Conservation (phyloP, 2,113 vertebrate genomes). For the Oncorhynchus gorbuscha region DNA sequence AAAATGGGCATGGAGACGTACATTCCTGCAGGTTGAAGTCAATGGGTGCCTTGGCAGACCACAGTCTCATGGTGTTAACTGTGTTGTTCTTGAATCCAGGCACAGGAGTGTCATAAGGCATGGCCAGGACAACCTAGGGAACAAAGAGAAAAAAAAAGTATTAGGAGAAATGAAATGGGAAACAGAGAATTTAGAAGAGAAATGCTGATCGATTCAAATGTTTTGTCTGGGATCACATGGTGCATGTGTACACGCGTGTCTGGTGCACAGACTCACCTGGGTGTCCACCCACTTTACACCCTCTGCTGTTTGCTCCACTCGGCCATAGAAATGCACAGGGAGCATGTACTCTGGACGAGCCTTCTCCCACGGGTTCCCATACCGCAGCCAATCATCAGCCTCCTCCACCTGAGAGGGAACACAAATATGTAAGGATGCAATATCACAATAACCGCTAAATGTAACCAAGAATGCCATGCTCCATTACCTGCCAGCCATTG, state of each 20-base stretch:
- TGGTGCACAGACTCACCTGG: slow-evolving; percentile 67
- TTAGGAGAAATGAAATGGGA: neutral
- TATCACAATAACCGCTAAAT: neutral
- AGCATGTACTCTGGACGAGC: slow-evolving; percentile 86
- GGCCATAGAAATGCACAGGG: slow-evolving; percentile 83
- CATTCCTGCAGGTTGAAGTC: slow-evolving; percentile 88
- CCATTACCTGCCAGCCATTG: slow-evolving; percentile 84
- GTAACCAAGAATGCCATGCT: neutral
- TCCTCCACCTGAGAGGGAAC: slow-evolving; percentile 79
- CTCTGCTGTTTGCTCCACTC: slow-evolving; percentile 65
- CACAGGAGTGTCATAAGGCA: slow-evolving; percentile 86
- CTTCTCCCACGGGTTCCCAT: slow-evolving; percentile 89
- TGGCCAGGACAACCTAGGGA: slow-evolving; percentile 81
- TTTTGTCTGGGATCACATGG: neutral
- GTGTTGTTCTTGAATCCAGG: slow-evolving; percentile 90
- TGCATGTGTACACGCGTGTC: neutral
- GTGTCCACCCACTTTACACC: slow-evolving; percentile 82
- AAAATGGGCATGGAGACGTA: slow-evolving; percentile 55
- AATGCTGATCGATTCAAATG: neutral
- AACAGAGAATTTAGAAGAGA: too few species aligned
- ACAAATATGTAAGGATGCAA: neutral
- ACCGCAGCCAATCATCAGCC: slow-evolving; percentile 88
- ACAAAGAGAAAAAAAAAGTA: neutral
- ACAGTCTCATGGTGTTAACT: slow-evolving; percentile 88
- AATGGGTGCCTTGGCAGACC: slow-evolving; percentile 87